phyloP scores from a whole-genome alignment of 2,888 invertebrate species.

The Drosophila heteroneura region DNA sequence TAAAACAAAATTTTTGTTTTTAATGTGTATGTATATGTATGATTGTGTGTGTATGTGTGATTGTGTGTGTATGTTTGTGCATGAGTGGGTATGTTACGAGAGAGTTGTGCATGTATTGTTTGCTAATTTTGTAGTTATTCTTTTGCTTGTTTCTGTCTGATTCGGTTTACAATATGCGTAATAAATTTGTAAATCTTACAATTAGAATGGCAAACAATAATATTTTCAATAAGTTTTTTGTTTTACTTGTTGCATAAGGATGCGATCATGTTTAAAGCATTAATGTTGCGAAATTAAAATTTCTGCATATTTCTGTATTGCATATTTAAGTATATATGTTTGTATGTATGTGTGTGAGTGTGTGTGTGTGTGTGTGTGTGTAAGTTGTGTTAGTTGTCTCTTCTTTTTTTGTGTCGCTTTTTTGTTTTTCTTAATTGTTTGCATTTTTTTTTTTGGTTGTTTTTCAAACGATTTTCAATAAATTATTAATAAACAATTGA shows the following conservation, averaged over 20 bases:
- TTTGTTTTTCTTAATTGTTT: slow-evolving; percentile 34
- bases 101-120: slow-evolving; percentile 1
- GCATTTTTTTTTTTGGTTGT: slow-evolving; percentile 51
- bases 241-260: slow-evolving; percentile 18
- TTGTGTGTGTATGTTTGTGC: background rate
- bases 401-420: slow-evolving; percentile 13
- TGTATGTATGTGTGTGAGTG: slow-evolving; percentile 6
- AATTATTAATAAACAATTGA: slow-evolving; percentile 56
- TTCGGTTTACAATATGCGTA: slow-evolving; percentile 19
- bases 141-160: slow-evolving; percentile 7
- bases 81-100: slow-evolving; percentile 1
- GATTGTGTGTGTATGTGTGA: background rate
- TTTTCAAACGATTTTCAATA: slow-evolving; percentile 62
- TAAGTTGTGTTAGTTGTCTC: slow-evolving; percentile 22
- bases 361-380: slow-evolving; percentile 12
- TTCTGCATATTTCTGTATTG: slow-evolving; percentile 23
- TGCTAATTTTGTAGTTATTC: slow-evolving; percentile 22
- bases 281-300: slow-evolving; percentile 45
- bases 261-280: slow-evolving; percentile 25
- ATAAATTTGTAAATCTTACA: slow-evolving; percentile 39
- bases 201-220: slow-evolving; percentile 63
- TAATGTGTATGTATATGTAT: slow-evolving; percentile 6
- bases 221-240: slow-evolving; percentile 37
- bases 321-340: slow-evolving; percentile 5
- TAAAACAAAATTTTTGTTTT: slow-evolving; percentile 59